Base-by-base conservation (phyloP, 2,797 vertebrate genomes). In the Craterocephalus amniculus region DNA sequence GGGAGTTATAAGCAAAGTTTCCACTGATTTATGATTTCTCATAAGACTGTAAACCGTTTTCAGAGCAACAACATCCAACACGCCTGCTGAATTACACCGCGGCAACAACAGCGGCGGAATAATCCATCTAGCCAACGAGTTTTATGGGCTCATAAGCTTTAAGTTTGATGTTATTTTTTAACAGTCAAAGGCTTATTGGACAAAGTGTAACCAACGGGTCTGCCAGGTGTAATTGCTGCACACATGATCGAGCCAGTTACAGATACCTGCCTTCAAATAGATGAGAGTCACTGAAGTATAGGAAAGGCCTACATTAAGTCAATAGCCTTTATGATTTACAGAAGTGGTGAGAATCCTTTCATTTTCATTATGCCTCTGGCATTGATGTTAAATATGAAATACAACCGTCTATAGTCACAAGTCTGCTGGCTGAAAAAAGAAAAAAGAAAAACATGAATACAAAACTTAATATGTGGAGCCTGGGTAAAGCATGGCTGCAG, bases 1-100 rank as follows among this genome's bases (percentile, higher is more conserved):
- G 55, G 55, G 45, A 58, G 49, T 26, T 52, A 40, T 58, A 29
- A 49, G 24, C 48, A 51, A 49, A 14, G 55, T 24, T 67, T 63
- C 40, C 54, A 63, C 27, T 45, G 38, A 56, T 26, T 35, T 35
- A 22, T 27, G 16, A 48, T 56, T 63, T 71, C 38, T 63, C 60
- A 43, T 49, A 38, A 65, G 63, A 54, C 45, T 32, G 54, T 43
- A 31, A 72, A 38, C 26, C 7, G 8, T 38, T 58, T 51, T 51
- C 13, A 14, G 10, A 10, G 35, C 14, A n/a, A 6, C 36, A 34
- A 57, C 20, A 45, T 60, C 48, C 63, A 60, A 35, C 12, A 6
- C 9, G 9, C 12, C 36, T 18, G 31, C 29, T 72, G 52, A 35
- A 26, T 35, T 43, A 32, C 22, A n/a, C 40, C 2, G 38, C 32